Percentiles rank a stretch among this genome's conserved stretches.
phyloP scores from a whole-genome alignment of 2,113 vertebrate genomes.

The Pithys albifrons region DNA sequence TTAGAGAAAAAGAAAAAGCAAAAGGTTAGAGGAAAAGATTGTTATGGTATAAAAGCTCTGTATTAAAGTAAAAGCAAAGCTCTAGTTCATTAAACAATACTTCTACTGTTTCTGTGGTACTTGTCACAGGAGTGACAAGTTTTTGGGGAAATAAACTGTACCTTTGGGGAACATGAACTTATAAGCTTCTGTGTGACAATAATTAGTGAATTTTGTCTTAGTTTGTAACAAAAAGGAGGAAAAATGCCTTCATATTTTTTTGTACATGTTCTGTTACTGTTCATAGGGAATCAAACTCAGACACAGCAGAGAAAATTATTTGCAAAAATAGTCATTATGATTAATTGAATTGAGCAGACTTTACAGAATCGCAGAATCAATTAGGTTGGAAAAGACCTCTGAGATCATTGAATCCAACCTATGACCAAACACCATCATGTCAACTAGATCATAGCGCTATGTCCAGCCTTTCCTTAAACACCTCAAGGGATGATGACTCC shows the following conservation, averaged over 20 bases:
- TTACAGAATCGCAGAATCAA: neutral
- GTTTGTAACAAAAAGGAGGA: neutral
- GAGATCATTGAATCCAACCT: neutral
- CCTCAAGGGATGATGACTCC: fast-evolving
- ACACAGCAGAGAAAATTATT: neutral
- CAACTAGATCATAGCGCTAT: neutral
- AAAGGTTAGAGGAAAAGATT: neutral
- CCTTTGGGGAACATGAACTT: neutral
- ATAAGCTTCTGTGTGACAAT: neutral
- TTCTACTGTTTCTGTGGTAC: neutral
- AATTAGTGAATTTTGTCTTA: neutral
- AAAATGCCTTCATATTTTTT: neutral
- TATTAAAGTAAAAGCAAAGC: neutral
- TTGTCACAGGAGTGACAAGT: neutral
- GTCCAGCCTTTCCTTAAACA: neutral
- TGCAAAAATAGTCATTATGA: neutral
- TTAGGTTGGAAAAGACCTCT: neutral
- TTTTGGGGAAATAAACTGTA: neutral
- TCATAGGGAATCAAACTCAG: neutral
- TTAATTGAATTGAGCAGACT: neutral
- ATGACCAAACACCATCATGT: fast-evolving
- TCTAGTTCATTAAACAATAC: neutral
- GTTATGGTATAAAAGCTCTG: neutral
- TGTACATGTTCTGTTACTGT: neutral
- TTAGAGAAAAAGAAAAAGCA: neutral